Percentiles rank a stretch among this genome's conserved stretches.
Conservation (phyloP, 2,888 invertebrate species). For the Drosophila nr. fundita region DNA sequence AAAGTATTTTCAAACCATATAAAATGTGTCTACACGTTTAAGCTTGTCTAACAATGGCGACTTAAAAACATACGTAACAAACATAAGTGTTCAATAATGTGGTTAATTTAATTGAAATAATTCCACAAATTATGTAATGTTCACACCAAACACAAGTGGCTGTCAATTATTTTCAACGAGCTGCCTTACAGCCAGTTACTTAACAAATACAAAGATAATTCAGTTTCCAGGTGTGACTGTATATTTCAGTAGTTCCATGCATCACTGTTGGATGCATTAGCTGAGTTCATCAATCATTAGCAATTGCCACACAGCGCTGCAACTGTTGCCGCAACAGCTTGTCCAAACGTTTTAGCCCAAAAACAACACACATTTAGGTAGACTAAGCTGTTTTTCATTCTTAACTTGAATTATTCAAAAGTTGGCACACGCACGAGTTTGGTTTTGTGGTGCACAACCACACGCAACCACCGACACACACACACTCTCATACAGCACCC, state of each 20-base stretch:
- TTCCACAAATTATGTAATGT: slow-evolving; percentile 2
- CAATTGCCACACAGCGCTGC: slow-evolving; percentile 4
- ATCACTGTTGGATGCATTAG: slow-evolving; percentile 8
- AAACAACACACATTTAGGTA: neutral
- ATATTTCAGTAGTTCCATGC: slow-evolving; percentile 1
- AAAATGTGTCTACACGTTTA: neutral
- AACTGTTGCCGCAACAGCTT: slow-evolving; percentile 4
- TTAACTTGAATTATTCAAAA: slow-evolving; percentile 5
- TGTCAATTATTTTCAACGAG: slow-evolving; percentile 1
- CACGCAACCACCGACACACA: neutral
- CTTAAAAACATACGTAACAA: too few species aligned
- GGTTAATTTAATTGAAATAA: neutral
- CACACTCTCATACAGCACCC: neutral
- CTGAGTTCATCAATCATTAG: slow-evolving; percentile 32
- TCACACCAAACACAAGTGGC: neutral
- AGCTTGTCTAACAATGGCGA: neutral
- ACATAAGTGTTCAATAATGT: neutral
- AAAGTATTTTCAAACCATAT: neutral
- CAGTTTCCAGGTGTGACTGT: neutral
- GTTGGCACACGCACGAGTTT: neutral
- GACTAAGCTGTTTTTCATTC: neutral
- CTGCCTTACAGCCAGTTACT: neutral
- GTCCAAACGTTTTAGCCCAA: slow-evolving; percentile 27
- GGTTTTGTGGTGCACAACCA: slow-evolving; percentile 26
- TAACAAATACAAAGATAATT: neutral